Percentiles rank a stretch among this genome's conserved stretches.
Conservation (phyloP, 2,888 invertebrate species). For the Tricholauxania praeusta region DNA sequence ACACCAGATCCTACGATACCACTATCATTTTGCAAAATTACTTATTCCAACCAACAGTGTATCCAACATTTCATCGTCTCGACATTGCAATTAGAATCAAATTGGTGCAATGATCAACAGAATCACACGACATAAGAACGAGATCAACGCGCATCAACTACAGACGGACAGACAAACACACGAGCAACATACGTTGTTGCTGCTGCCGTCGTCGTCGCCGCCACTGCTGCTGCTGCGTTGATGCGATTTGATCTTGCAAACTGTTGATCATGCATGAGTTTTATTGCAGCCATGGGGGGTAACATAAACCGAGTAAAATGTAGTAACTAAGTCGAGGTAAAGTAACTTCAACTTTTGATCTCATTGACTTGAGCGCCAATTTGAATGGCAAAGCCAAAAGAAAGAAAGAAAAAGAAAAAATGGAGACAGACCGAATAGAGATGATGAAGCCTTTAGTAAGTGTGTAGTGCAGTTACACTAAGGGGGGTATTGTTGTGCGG, state of each 20-base stretch:
- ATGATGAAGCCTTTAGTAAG: slow-evolving; percentile 31
- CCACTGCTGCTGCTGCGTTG: slow-evolving; percentile 47
- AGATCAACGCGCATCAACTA: slow-evolving; percentile 10
- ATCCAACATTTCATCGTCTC: neutral
- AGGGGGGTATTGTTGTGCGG: slow-evolving; percentile 39
- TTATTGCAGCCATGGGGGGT: slow-evolving; percentile 34
- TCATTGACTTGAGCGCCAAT: slow-evolving; percentile 33
- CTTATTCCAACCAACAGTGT: too few relatives aligned
- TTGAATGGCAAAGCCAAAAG: neutral
- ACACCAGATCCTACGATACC: too few relatives aligned
- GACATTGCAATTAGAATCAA: slow-evolving; percentile 53
- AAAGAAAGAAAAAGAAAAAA: neutral
- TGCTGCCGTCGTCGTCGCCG: slow-evolving; percentile 48
- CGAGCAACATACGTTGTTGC: slow-evolving; percentile 18
- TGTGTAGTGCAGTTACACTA: neutral
- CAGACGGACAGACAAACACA: neutral
- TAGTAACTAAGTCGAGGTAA: slow-evolving; percentile 8
- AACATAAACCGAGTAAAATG: neutral
- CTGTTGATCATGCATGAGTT: slow-evolving; percentile 37
- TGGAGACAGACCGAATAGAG: neutral
- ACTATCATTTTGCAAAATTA: too few relatives aligned
- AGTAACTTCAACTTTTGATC: slow-evolving; percentile 35
- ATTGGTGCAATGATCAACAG: slow-evolving; percentile 53
- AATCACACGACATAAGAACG: slow-evolving; percentile 46
- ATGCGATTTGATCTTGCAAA: slow-evolving; percentile 40